Evolutionary conservation across 1,140 invertebrate genomes (phyloP), one percentile per base, ranked within the genome.

Genomic region (Centruroides vittatus): DNA sequence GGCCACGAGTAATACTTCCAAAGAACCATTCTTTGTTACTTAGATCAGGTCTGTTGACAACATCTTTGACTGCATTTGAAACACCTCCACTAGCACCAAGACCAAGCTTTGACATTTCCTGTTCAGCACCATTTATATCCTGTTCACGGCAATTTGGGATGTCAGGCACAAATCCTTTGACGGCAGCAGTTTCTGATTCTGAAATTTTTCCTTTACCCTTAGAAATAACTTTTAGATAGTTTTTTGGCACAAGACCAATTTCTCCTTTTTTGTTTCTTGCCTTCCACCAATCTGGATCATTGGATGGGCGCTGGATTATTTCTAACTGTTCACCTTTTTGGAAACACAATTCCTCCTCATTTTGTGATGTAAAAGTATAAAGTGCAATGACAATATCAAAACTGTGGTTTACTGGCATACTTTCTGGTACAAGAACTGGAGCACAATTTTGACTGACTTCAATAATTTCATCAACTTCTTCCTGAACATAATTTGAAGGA

Each of bases 231-330:
- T 83, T 90, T 65, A 98, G 82, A 79, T 98, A 98, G 79, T 98
- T 99, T 62, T 92, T 82, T 49, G 95, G 95, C 67, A 98, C 92
- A 62, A 98, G 81, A 56, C 95, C 95, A 61, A 91, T 82, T 58
- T 79, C 86, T 10, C 93, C 93, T 72, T 86, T 84, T 53, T 84
- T 83, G 77, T 98, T 98, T 60, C 93, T 80, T 50, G 95, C 95
- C 72, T 88, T 86, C 79, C 91, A 97, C 94, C 94, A 99, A 76
- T 99, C 95, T 0, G 96, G 95, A 80, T 99, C 96, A 59, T 93
- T 89, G 9, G 86, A 82, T 5, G 94, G 94, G 72, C 93, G 82
- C 76, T 96, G 93, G 50, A 99, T 77, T 66, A 98, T 93, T 75
- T 97, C 93, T 60, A 98, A 77, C 52, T 90, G 81, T 75, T 96